A percentile compares a stretch with the other conserved stretches of the same genome.
Evolutionary conservation across 2,888 invertebrate species (phyloP).

Genomic region (Agrotis puta): DNA sequence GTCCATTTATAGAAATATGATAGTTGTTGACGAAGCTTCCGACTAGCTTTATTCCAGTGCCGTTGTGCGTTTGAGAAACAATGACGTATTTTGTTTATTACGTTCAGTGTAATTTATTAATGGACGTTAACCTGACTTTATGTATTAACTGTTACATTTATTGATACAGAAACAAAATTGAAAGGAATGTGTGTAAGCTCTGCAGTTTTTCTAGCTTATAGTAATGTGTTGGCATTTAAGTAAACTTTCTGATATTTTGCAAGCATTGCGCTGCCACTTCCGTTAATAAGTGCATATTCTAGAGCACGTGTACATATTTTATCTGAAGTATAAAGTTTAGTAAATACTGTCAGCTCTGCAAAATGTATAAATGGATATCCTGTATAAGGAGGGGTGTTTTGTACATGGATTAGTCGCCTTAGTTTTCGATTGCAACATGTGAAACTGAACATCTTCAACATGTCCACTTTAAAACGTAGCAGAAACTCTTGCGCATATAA

Average conservation of each 20-base stretch:
- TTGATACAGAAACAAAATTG: constrained; percentile 5
- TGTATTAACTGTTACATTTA: constrained; percentile 2
- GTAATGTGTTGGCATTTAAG: constrained; percentile 12
- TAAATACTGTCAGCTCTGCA: constrained; percentile 40
- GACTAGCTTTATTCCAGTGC: constrained; percentile 25
- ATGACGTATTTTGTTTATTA: constrained; percentile 46
- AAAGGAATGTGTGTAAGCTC: background rate
- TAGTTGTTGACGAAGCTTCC: constrained; percentile 51
- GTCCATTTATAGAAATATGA: constrained; percentile 63
- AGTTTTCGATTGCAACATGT: constrained; percentile 63
- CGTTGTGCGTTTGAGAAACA: constrained; percentile 30
- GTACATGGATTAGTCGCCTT: constrained; percentile 51
- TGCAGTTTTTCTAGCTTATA: constrained; percentile 15
- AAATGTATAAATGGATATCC: constrained; percentile 41
- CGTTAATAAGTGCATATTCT: constrained; percentile 24
- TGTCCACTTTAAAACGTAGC: constrained; percentile 75
- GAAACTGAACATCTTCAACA: constrained; percentile 72
- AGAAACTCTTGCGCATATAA: constrained; percentile 79
- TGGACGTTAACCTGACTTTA: constrained; percentile 20
- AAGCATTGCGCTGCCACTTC: constrained; percentile 18
- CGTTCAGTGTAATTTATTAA: constrained; percentile 30
- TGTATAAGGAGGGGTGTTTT: constrained; percentile 28
- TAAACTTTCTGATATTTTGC: constrained; percentile 49
- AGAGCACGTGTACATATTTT: constrained; percentile 23
- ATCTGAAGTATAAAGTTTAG: constrained; percentile 27